Conservation (phyloP, 2,888 invertebrate genomes). For the Alloplasta piceator region DNA sequence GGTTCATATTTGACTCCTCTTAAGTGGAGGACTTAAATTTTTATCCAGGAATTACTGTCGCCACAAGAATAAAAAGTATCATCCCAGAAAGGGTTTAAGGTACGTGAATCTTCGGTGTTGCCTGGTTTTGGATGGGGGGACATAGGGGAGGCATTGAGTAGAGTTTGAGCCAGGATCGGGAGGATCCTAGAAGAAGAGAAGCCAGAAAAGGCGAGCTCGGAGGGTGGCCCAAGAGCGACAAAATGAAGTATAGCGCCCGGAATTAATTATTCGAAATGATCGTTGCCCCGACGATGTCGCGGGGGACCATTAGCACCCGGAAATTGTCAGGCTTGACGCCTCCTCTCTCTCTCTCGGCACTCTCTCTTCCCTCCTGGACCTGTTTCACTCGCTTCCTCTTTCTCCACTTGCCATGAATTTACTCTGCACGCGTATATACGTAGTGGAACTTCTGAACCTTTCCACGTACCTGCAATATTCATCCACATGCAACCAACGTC, state of each 20-base stretch:
- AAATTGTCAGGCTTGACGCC: conserved; percentile 79
- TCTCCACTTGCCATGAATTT: conserved; percentile 45
- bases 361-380: conserved; percentile 52
- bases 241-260: conserved; percentile 68
- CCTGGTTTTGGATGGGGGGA: conserved; percentile 20
- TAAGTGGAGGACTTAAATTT: too few relatives aligned
- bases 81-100: background rate
- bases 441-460: conserved; percentile 50
- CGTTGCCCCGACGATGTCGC: conserved; percentile 73
- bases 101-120: conserved; percentile 20
- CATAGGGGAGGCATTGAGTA: background rate
- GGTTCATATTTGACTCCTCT: too few relatives aligned
- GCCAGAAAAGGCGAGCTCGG: conserved; percentile 19
- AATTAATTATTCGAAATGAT: conserved; percentile 82
- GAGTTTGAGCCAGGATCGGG: conserved; percentile 2
- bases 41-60: too few relatives aligned
- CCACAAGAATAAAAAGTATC: background rate
- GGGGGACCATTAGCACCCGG: conserved; percentile 80
- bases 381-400: conserved; percentile 34
- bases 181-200: conserved; percentile 30
- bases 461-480: conserved; percentile 32
- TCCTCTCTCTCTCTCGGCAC: conserved; percentile 59
- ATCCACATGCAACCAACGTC: conserved; percentile 15
- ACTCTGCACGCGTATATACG: conserved; percentile 7
- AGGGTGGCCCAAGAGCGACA: conserved; percentile 40